Percentiles rank a stretch among this genome's conserved stretches.
Conservation (phyloP, 2,797 vertebrate genomes). For the Squalus acanthias region DNA sequence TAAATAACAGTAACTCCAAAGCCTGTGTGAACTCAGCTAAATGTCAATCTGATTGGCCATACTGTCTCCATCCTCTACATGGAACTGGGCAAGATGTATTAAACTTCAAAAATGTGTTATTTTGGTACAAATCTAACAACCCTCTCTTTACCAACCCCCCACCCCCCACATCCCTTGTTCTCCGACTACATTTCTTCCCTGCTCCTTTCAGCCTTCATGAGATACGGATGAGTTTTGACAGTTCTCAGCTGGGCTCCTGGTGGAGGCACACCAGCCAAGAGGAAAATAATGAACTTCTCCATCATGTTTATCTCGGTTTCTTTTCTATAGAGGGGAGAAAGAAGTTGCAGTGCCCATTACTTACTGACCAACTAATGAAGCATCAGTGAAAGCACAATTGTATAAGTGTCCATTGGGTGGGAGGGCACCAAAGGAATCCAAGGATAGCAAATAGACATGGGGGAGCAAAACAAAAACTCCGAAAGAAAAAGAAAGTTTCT, state of each 20-base stretch:
- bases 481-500: too few species aligned
- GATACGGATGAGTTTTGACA: neutral
- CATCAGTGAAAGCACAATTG: neutral
- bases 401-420: too few species aligned
- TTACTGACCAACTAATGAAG: neutral
- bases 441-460: too few species aligned
- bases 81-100: neutral
- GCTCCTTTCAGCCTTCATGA: neutral
- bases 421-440: too few species aligned
- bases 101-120: neutral
- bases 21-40: neutral
- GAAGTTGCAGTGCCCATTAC: neutral
- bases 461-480: neutral
- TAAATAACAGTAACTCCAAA: neutral
- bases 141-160: neutral
- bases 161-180: too few species aligned
- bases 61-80: neutral
- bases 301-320: neutral
- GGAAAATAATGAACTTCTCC: neutral
- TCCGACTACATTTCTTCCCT: too few species aligned
- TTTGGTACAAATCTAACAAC: neutral
- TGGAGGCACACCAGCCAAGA: neutral
- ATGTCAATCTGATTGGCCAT: neutral
- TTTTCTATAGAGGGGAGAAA: neutral
- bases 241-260: neutral